Conservation (phyloP, 2,888 invertebrate species). For the Parascotia fuliginaria region DNA sequence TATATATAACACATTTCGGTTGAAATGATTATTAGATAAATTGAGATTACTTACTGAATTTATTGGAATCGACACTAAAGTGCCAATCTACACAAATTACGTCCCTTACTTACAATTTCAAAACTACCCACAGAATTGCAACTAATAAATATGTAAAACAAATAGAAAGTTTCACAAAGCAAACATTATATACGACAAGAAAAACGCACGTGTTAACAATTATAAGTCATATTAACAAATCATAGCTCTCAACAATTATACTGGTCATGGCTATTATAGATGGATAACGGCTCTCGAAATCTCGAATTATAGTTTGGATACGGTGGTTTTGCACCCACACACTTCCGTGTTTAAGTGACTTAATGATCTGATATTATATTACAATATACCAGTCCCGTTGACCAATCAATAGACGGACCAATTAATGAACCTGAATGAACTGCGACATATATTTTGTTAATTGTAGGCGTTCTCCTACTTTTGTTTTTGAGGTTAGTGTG, state of each 20-base stretch:
- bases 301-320: conserved; percentile 84
- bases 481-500: neutral
- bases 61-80: too few species aligned
- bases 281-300: conserved; percentile 72
- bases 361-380: conserved; percentile 82
- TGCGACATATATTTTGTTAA: conserved; percentile 55
- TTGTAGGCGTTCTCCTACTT: conserved; percentile 44
- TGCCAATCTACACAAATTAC: too few species aligned
- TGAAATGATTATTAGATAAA: too few species aligned
- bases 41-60: too few species aligned
- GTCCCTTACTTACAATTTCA: neutral
- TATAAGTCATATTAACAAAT: conserved; percentile 77
- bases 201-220: conserved; percentile 81
- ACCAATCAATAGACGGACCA: conserved; percentile 66
- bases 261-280: conserved; percentile 73
- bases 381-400: conserved; percentile 71
- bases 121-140: conserved; percentile 5
- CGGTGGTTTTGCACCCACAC: conserved; percentile 85
- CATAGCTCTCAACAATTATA: conserved; percentile 76
- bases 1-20: too few species aligned
- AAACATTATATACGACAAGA: conserved; percentile 57
- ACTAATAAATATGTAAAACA: conserved; percentile 35
- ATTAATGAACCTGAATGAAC: conserved; percentile 66
- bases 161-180: conserved; percentile 67
- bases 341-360: conserved; percentile 78